These are phyloP conservation scores for Campoletis sonorensis DNA, from an alignment of 1,140 invertebrate genomes.

Conservation along the genomic window DNA sequence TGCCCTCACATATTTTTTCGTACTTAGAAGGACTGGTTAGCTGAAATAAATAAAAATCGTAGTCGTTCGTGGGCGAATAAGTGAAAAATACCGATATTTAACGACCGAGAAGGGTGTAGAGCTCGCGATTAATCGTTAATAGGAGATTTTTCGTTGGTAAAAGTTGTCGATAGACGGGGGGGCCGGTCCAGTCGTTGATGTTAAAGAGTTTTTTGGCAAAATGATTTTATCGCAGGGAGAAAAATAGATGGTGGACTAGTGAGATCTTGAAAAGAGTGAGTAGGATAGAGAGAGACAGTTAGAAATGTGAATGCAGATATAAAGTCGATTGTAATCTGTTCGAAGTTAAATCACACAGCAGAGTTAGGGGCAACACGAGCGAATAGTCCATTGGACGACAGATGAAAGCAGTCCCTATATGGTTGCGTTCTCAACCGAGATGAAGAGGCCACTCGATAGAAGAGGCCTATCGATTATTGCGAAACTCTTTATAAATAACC, in stretches of 20 bases:
- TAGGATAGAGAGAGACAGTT: not conserved
- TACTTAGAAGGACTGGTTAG: too few species aligned
- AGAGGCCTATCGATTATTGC: slow-evolving; percentile 75
- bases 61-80: too few species aligned
- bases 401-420: not conserved
- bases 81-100: too few species aligned
- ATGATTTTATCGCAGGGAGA: not conserved
- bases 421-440: slow-evolving; percentile 14
- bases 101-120: too few species aligned
- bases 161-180: too few species aligned
- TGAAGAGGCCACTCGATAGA: slow-evolving; percentile 54
- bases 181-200: not conserved
- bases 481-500: slow-evolving; percentile 76
- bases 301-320: not conserved
- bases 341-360: not conserved
- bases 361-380: not conserved
- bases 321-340: not conserved
- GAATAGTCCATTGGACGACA: not conserved
- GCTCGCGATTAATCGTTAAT: too few species aligned
- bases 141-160: too few species aligned
- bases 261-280: not conserved
- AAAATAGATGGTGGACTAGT: not conserved
- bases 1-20: too few species aligned
- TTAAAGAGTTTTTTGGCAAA: not conserved
- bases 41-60: too few species aligned